Evolutionary conservation across 2,888 invertebrate species (phyloP).

Genomic region (Volucella inanis): DNA sequence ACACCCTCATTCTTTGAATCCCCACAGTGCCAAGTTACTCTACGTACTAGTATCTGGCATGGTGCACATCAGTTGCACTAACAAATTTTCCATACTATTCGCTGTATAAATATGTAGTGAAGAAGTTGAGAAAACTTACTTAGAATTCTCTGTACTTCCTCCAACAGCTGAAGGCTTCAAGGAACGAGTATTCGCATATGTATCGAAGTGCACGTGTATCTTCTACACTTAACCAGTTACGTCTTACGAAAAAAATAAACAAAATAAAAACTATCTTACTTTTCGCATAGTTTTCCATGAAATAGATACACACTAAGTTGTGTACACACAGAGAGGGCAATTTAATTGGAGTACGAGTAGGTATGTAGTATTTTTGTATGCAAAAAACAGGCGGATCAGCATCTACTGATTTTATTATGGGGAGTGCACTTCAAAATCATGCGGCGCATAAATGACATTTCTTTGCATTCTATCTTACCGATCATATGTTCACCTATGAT

Average conservation of each 20-base stretch:
- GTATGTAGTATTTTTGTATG: conserved; percentile 21
- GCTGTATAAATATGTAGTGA: conserved; percentile 23
- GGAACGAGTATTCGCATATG: too few species aligned
- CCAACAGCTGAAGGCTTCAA: conserved; percentile 20
- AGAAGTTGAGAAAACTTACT: conserved; percentile 68
- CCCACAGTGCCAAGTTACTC: not conserved
- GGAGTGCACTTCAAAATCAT: conserved; percentile 61
- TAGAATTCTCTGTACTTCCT: conserved; percentile 58
- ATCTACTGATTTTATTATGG: conserved; percentile 4
- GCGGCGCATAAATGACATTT: conserved; percentile 65
- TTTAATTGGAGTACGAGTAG: conserved; percentile 52
- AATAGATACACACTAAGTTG: conserved; percentile 48
- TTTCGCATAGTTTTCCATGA: conserved; percentile 62
- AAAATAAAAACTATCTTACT: not conserved
- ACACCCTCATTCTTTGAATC: conserved; percentile 45
- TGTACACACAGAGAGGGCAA: conserved; percentile 52
- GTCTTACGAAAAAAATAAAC: conserved; percentile 9
- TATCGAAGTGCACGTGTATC: too few species aligned
- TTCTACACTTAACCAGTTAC: conserved; percentile 2
- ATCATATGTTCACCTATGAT: conserved; percentile 55
- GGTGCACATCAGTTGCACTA: not conserved
- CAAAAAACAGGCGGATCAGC: too few species aligned
- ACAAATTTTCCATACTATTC: conserved; percentile 60
- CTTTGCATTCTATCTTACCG: conserved; percentile 41
- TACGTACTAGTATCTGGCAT: not conserved